Conservation (phyloP, 2,888 invertebrate species). For the Tetragonula carbonaria region DNA sequence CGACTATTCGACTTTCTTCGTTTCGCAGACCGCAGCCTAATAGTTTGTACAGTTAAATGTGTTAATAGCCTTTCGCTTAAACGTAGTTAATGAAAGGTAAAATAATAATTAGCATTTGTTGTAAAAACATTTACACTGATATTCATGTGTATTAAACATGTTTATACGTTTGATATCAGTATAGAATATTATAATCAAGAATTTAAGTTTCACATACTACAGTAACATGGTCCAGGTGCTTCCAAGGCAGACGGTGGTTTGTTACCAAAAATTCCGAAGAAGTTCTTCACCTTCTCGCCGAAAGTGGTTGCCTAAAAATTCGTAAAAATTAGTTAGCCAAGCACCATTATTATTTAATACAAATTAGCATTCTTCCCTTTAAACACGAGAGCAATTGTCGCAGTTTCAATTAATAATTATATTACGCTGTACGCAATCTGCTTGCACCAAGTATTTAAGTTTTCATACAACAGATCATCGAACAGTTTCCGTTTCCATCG, state of each 20-base stretch:
- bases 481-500: background rate
- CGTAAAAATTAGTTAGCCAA: background rate
- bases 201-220: conserved; percentile 86
- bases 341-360: background rate
- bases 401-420: background rate
- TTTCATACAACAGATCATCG: background rate
- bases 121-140: too few species aligned
- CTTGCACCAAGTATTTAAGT: background rate
- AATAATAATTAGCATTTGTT: background rate
- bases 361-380: background rate
- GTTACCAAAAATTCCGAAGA: conserved; percentile 87
- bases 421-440: background rate
- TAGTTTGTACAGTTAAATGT: conserved; percentile 9
- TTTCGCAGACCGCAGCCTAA: conserved; percentile 93
- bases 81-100: background rate
- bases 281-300: conserved; percentile 73
- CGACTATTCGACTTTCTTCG: conserved; percentile 92
- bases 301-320: conserved; percentile 50
- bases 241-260: conserved; percentile 87
- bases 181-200: background rate
- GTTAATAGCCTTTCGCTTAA: background rate
- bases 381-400: background rate
- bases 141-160: too few species aligned
- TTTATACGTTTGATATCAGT: background rate
- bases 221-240: conserved; percentile 86